These are phyloP conservation scores for Carcharodon carcharias DNA, from an alignment of 2,797 vertebrate genomes.

Conservation along the genomic window DNA sequence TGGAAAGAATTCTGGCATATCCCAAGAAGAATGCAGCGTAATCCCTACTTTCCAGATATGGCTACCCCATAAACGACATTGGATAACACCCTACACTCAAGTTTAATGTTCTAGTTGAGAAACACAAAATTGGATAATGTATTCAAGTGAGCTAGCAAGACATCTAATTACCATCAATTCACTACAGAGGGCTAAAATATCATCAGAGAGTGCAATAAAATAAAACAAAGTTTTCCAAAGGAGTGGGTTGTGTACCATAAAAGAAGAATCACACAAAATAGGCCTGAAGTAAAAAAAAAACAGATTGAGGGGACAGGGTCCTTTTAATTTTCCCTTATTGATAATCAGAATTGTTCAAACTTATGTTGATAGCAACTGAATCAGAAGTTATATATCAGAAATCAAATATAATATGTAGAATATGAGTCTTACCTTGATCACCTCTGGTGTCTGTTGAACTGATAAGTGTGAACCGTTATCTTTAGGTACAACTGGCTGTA, in stretches of 20 bases:
- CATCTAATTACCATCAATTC: background rate
- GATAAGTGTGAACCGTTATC: constrained; percentile 69
- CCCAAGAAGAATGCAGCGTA: background rate
- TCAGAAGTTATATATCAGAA: background rate
- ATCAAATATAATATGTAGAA: background rate
- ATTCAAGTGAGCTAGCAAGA: background rate
- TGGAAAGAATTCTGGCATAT: background rate
- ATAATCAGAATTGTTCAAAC: background rate
- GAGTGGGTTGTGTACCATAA: background rate
- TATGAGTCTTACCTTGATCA: constrained; percentile 78
- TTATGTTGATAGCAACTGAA: background rate
- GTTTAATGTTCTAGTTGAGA: background rate
- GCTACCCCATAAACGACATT: background rate
- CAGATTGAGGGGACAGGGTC: background rate
- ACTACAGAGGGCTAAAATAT: background rate
- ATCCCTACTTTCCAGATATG: background rate
- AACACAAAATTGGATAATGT: background rate
- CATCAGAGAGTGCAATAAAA: background rate
- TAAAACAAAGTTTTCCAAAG: background rate
- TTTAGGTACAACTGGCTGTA: constrained; percentile 49
- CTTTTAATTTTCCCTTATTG: background rate
- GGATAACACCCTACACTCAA: background rate
- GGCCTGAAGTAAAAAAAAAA: background rate
- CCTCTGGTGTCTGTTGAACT: constrained; percentile 87
- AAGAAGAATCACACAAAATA: background rate